Evolutionary conservation across 2,113 vertebrate genomes (phyloP), one percentile per base, ranked within the genome.

Genomic region (Helogale parvula): DNA sequence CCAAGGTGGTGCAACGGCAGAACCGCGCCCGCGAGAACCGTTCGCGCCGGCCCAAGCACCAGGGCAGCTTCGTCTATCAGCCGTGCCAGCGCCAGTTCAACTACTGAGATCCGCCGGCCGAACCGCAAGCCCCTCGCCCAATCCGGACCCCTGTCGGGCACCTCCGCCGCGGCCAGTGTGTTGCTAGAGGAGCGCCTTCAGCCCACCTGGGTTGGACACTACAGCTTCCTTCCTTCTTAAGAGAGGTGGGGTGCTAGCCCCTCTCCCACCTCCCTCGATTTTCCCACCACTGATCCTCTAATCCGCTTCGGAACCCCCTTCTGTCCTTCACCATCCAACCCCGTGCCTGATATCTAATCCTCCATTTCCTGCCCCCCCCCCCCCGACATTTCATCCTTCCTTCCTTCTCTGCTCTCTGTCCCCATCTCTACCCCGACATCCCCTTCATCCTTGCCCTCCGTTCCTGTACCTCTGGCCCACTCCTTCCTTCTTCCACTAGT

Each of bases 41-140:
- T 52, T 98, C 98, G 11, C 99, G 99, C 85, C 98, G 98, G 8
- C 86, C 98, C 98, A 99, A 99, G 97, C 98, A 98, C 93, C 98
- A 98, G 47, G 99, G 99, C 97, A 99, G 98, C 99, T 99, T 99
- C 95, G 98, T 99, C 94, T 99, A 99, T 98, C 99, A 99, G 98
- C 99, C 99, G 92, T 99, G 99, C 99, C 99, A 99, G 98, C 99
- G 99, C 97, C 99, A 99, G 98, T 97, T 99, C 99, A 99, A 99
- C 99, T 99, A 99, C 99, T 99, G 99, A 99, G 93, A 35, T 88
- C 71, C 7, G 33, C 50, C 2, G n/a, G 86, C 93, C 9, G 11
- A 72, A 8, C 74, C 60, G 29, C 76, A 54, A 86, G 54, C 38
- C 94, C 68, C 80, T 91, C 3, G 41, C 86, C 7, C 57, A 45